Evolutionary conservation across 1,140 invertebrate genomes (phyloP), one percentile per base, ranked within the genome.

Genomic region (Bombus difficillimus): DNA sequence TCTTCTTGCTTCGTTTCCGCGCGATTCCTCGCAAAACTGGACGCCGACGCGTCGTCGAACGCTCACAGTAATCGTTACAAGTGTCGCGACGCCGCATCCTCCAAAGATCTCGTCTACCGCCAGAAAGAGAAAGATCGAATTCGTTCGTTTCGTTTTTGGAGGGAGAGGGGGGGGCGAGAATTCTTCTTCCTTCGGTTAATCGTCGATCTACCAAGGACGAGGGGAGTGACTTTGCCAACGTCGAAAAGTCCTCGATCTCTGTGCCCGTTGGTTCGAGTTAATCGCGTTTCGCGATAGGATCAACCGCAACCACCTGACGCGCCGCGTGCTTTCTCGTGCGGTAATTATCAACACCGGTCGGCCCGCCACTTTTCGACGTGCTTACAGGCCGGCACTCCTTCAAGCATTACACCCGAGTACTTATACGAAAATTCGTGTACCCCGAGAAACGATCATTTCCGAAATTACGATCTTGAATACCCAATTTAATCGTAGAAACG

Each of bases 271-370:
- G 43, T 28, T n/a, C 34, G 12, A 34, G 83, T 79, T 72, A 85
- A 85, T 85, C 77, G 77, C 68, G 34, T 80, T 84, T 82, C 84
- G 57, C 76, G 53, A 87, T 88, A 80, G 68, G 72, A 82, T 81
- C 68, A 59, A 71, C 76, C 62, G 66, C 81, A 66, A 77, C 73
- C 81, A 89, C 85, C 83, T 82, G 78, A 77, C 86, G 81, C 43
- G 34, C 47, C 41, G 57, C 76, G 71, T 76, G 66, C 74, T 25
- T 71, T 79, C 68, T 71, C 73, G 80, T 39, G 66, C 78, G 75
- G 62, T 71, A 83, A 79, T 81, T 79, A 86, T 77, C 81, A 25
- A 39, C 39, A n/a, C 43, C 57, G 37, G 66, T 47, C 28, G 68
- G 78, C 68, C 69, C 69, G 39, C 25, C 28, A n/a, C 37, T 72